phyloP scores from a whole-genome alignment of 2,888 invertebrate species.

The Noctua fimbriata region DNA sequence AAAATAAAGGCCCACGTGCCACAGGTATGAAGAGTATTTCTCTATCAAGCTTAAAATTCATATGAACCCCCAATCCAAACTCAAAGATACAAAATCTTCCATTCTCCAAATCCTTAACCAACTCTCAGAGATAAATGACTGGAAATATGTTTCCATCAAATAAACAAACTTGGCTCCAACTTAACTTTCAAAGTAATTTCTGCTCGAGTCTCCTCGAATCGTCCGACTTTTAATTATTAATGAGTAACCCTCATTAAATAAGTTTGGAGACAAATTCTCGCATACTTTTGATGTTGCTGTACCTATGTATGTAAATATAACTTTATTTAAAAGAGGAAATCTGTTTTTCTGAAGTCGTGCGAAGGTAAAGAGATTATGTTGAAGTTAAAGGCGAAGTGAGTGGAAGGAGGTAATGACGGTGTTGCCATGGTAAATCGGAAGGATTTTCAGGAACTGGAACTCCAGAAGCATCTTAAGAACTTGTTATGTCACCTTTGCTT shows the following conservation, averaged over 20 bases:
- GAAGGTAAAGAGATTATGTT: neutral
- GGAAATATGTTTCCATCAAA: conserved; percentile 58
- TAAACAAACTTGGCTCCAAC: conserved; percentile 59
- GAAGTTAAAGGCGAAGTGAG: neutral
- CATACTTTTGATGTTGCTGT: conserved; percentile 50
- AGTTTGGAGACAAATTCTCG: conserved; percentile 63
- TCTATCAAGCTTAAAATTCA: neutral
- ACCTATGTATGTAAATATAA: conserved; percentile 35
- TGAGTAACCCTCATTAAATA: conserved; percentile 67
- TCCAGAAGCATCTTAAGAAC: neutral
- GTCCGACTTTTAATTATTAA: conserved; percentile 72
- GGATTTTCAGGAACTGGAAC: neutral
- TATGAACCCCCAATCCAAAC: neutral
- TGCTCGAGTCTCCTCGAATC: conserved; percentile 54
- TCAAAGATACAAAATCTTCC: neutral
- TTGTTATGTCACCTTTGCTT: neutral
- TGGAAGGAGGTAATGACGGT: neutral
- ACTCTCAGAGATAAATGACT: conserved; percentile 51
- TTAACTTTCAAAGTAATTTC: conserved; percentile 60
- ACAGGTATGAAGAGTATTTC: neutral
- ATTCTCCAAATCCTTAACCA: conserved; percentile 6
- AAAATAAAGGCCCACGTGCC: too few species aligned
- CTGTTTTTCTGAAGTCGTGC: conserved; percentile 24
- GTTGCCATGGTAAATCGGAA: neutral
- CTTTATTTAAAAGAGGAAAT: conserved; percentile 24